Percentiles rank a stretch among this genome's conserved stretches.
Conservation (phyloP, 2,113 vertebrate genomes). For the Platysteira castanea region DNA sequence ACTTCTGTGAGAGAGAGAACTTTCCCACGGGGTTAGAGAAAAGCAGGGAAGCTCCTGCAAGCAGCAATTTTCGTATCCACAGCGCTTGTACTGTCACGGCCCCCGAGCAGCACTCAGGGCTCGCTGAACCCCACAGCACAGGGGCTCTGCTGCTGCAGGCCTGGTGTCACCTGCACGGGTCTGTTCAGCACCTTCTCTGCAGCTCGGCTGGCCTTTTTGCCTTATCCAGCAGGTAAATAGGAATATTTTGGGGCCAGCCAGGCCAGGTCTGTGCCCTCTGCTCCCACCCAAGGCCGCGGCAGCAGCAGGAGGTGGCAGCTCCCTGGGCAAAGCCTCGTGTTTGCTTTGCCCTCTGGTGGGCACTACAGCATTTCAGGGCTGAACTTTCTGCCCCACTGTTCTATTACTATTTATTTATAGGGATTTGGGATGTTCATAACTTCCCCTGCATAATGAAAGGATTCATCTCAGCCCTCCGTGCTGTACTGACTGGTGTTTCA, state of each 20-base stretch:
- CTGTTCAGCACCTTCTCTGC: neutral
- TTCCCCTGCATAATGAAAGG: neutral
- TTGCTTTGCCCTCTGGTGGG: neutral
- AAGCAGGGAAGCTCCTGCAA: too few species aligned
- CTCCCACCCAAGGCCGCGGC: neutral
- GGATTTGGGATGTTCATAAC: neutral
- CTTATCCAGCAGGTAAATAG: neutral
- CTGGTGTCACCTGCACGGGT: fast-evolving
- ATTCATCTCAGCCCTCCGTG: neutral
- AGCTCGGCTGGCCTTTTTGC: fast-evolving
- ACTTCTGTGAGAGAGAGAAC: too few species aligned
- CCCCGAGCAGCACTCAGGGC: neutral
- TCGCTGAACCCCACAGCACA: fast-evolving
- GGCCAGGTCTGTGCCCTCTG: neutral
- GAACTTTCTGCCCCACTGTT: neutral
- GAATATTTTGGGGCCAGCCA: neutral
- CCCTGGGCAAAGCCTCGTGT: neutral
- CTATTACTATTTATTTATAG: neutral
- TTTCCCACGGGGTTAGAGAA: too few species aligned
- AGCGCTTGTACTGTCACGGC: fast-evolving
- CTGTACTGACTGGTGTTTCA: neutral
- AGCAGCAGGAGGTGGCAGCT: neutral
- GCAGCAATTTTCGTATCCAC: too few species aligned
- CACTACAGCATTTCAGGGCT: neutral
- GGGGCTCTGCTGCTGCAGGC: neutral